Percentiles rank a stretch among this genome's conserved stretches.
Evolutionary conservation across 2,797 vertebrate species (phyloP).

Genomic region (Siniperca obscura): DNA sequence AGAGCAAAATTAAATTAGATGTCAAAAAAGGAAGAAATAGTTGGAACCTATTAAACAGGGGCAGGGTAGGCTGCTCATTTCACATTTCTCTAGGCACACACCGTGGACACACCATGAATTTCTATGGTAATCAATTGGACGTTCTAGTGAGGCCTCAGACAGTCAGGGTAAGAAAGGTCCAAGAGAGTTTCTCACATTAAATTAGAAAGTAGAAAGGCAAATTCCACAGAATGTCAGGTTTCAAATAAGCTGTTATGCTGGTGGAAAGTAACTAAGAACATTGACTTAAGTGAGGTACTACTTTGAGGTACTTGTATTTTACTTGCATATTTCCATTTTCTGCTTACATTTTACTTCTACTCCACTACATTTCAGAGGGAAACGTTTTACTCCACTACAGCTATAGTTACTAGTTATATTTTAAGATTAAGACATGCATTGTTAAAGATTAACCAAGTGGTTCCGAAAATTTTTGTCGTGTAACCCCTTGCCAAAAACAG

Average conservation of each 20-base stretch:
- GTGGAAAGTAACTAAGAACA: neutral
- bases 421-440: neutral
- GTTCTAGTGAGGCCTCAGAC: conserved; percentile 47
- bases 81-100: conserved; percentile 61
- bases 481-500: neutral
- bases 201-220: conserved; percentile 39
- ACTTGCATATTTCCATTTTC: neutral
- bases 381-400: neutral
- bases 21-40: conserved; percentile 65
- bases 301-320: neutral
- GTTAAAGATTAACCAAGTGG: neutral
- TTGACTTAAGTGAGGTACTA: neutral
- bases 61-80: conserved; percentile 44
- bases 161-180: conserved; percentile 31
- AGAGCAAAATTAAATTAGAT: conserved; percentile 79
- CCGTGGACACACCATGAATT: conserved; percentile 39
- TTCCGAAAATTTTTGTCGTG: neutral
- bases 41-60: conserved; percentile 61
- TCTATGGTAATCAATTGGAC: conserved; percentile 43
- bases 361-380: no score
- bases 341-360: neutral
- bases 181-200: conserved; percentile 47
- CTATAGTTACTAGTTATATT: neutral
- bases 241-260: conserved; percentile 38
- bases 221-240: conserved; percentile 47